phyloP scores from a whole-genome alignment of 1,140 invertebrate genomes.

The Nephila pilipes region DNA sequence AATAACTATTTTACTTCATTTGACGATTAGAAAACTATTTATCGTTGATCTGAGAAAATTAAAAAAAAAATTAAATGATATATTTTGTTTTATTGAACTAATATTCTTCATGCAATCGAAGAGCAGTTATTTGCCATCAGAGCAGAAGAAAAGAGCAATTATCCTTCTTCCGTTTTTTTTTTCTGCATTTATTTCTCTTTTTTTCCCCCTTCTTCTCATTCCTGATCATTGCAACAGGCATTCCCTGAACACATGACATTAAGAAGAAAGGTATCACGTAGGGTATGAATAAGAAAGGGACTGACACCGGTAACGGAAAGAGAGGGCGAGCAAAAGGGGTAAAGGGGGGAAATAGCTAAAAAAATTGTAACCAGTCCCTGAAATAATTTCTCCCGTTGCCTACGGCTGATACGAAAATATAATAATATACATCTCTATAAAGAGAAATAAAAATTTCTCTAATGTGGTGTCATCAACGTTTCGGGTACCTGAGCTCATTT shows the following conservation, averaged over 20 bases:
- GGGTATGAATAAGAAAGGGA: neutral
- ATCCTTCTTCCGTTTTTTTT: neutral
- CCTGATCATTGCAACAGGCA: constrained; percentile 5
- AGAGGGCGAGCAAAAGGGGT: no score
- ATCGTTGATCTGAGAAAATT: neutral
- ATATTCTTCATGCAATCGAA: neutral
- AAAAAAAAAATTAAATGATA: neutral
- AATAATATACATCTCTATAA: constrained; percentile 61
- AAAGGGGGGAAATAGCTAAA: neutral
- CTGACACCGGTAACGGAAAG: neutral
- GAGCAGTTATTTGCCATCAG: neutral
- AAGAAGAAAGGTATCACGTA: neutral
- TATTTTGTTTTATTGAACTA: neutral
- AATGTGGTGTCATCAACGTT: constrained; percentile 68
- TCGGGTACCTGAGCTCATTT: constrained; percentile 56
- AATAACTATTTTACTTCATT: neutral
- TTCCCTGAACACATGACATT: neutral
- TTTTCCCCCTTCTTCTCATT: neutral
- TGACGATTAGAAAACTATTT: neutral
- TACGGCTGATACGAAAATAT: constrained; percentile 54
- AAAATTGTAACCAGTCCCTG: constrained; percentile 35
- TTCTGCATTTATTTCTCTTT: no score
- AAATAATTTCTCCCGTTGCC: constrained; percentile 46
- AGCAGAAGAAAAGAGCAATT: constrained; percentile 15
- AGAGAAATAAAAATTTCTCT: constrained; percentile 34